Percentiles rank a stretch among this genome's conserved stretches.
phyloP scores from a whole-genome alignment of 2,888 invertebrate species.

The Dynastes tityus region DNA sequence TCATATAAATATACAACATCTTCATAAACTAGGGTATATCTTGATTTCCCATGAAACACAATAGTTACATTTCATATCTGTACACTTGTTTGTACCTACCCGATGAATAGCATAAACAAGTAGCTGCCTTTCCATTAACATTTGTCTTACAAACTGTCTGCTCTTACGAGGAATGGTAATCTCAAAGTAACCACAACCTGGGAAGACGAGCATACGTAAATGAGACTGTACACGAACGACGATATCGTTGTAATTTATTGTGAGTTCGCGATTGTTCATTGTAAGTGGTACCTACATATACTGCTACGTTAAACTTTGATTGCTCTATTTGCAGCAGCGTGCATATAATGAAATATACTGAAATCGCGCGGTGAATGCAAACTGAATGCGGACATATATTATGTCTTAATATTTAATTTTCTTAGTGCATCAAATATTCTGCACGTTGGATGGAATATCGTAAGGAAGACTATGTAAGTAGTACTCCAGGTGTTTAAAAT shows the following conservation, averaged over 20 bases:
- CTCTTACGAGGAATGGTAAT: background rate
- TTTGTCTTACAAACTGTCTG: background rate
- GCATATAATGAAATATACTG: conserved; percentile 9
- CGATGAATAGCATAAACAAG: background rate
- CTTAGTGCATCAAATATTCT: background rate
- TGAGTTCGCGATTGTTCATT: background rate
- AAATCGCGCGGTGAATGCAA: background rate
- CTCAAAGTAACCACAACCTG: background rate
- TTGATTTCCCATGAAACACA: background rate
- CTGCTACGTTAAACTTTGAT: background rate
- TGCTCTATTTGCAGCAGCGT: background rate
- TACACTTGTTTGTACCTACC: background rate
- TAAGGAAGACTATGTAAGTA: background rate
- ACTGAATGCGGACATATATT: background rate
- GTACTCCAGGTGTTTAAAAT: background rate
- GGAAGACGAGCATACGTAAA: background rate
- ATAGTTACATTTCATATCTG: background rate
- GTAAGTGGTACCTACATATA: background rate
- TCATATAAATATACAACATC: background rate
- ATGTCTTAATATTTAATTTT: background rate
- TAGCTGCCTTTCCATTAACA: background rate
- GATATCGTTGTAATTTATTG: background rate
- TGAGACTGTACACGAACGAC: background rate
- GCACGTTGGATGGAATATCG: background rate
- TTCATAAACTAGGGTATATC: background rate